Percentiles rank a stretch among this genome's conserved stretches.
Conservation (phyloP, 2,888 invertebrate species). For the Buathra laborator region DNA sequence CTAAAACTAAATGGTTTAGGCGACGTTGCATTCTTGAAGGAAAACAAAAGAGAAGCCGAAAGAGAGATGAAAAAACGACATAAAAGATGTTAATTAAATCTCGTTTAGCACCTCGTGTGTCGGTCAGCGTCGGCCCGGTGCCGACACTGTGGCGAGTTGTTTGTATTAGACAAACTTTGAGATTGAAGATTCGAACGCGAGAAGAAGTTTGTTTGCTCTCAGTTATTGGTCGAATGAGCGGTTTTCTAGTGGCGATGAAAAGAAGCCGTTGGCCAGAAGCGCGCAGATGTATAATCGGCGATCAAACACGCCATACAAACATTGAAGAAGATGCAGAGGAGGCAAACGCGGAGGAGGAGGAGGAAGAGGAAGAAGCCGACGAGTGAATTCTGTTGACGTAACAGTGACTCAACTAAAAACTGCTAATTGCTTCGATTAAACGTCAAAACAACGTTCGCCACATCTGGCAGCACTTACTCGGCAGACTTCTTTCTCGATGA, state of each 20-base stretch:
- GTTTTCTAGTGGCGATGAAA: slow-evolving; percentile 21
- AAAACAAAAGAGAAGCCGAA: slow-evolving; percentile 27
- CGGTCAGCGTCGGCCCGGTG: slow-evolving; percentile 27
- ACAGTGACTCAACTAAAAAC: slow-evolving; percentile 55
- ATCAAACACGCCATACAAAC: slow-evolving; percentile 75
- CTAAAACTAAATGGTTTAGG: not conserved
- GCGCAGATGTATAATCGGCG: slow-evolving; percentile 75
- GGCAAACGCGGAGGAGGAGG: slow-evolving; percentile 11
- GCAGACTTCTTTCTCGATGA: not conserved
- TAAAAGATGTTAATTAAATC: slow-evolving; percentile 76
- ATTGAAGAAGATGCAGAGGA: not conserved
- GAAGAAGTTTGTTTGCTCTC: slow-evolving; percentile 71
- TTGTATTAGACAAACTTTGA: slow-evolving; percentile 47
- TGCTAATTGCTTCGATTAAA: slow-evolving; percentile 74
- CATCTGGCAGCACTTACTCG: slow-evolving; percentile 53
- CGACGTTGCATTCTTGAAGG: not conserved
- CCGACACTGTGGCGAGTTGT: slow-evolving; percentile 1
- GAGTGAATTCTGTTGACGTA: slow-evolving; percentile 22
- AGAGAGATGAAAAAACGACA: not conserved
- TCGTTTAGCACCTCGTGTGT: slow-evolving; percentile 78
- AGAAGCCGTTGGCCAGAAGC: slow-evolving; percentile 7
- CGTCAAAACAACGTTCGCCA: slow-evolving; percentile 18
- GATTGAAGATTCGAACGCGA: slow-evolving; percentile 51
- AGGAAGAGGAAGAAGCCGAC: slow-evolving; percentile 2
- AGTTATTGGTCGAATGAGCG: slow-evolving; percentile 72